These are phyloP conservation scores for Morelia viridis DNA, from an alignment of 2,797 vertebrate species.

Conservation along the genomic window DNA sequence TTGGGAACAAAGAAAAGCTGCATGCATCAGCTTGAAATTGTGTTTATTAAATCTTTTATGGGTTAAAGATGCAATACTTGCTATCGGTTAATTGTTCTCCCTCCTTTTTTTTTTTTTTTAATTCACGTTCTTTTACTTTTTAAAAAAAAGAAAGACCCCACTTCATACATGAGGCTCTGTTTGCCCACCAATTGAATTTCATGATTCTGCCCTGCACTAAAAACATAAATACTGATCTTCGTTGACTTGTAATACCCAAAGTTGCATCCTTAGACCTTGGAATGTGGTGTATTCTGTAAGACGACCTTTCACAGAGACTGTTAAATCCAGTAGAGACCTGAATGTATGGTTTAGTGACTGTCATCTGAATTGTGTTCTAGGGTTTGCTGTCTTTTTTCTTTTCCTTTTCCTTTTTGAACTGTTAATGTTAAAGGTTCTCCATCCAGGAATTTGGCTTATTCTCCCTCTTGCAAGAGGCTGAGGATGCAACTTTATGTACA, in stretches of 20 bases:
- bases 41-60: constrained; percentile 69
- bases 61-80: constrained; percentile 88
- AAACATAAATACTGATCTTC: constrained; percentile 26
- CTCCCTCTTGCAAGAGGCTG: constrained; percentile 59
- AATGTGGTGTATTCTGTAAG: constrained; percentile 71
- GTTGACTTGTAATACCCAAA: constrained; percentile 64
- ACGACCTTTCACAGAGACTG: constrained; percentile 69
- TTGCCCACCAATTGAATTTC: background rate
- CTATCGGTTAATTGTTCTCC: constrained; percentile 61
- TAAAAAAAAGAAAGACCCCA: background rate
- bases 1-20: constrained; percentile 70
- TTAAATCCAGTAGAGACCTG: constrained; percentile 66
- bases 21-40: constrained; percentile 81
- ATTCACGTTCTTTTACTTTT: background rate
- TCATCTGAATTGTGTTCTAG: constrained; percentile 72
- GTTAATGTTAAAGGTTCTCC: constrained; percentile 68
- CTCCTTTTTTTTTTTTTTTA: constrained; percentile 45
- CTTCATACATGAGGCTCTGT: background rate
- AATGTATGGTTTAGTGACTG: constrained; percentile 69
- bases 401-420: constrained; percentile 50
- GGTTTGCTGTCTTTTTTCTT: constrained; percentile 63
- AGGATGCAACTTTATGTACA: constrained; percentile 75
- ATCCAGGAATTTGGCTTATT: constrained; percentile 46
- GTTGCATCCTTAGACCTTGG: constrained; percentile 71
- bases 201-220: constrained; percentile 14